phyloP scores from a whole-genome alignment of 2,888 invertebrate genomes.

The Clitarchus hookeri region DNA sequence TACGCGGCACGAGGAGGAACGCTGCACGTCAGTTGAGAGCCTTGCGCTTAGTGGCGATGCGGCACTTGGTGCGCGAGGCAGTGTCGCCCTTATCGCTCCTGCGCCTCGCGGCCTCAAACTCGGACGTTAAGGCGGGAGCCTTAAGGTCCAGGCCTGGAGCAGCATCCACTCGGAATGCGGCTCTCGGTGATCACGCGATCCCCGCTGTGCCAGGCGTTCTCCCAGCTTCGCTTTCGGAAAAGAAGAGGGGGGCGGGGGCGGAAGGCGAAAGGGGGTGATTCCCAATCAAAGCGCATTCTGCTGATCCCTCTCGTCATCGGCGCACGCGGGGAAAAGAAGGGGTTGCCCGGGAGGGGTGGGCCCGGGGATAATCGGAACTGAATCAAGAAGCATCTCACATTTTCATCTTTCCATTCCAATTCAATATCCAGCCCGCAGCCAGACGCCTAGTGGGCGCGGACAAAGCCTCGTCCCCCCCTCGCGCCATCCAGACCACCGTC shows the following conservation, averaged over 20 bases:
- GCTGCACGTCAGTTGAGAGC: too few species aligned
- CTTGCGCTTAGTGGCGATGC: too few species aligned
- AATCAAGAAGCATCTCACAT: conserved; percentile 14
- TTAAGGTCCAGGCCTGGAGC: background rate
- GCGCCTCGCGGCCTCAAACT: too few species aligned
- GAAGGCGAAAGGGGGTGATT: background rate
- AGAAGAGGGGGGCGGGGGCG: background rate
- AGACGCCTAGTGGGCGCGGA: background rate
- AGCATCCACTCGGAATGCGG: background rate
- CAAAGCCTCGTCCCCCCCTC: background rate
- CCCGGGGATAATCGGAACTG: background rate
- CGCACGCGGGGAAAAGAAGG: background rate
- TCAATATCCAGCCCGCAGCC: conserved; percentile 9
- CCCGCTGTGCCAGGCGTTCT: background rate
- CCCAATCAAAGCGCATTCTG: conserved; percentile 8
- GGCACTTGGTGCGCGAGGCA: too few species aligned
- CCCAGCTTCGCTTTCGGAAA: background rate
- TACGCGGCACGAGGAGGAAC: too few species aligned
- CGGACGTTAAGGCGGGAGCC: too few species aligned
- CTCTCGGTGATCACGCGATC: background rate
- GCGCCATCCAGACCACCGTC: background rate
- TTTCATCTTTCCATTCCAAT: conserved; percentile 14
- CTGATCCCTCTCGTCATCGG: conserved; percentile 2
- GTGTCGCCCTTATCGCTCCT: too few species aligned
- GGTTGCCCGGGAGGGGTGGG: background rate